A percentile compares a stretch with the other conserved stretches of the same genome.
Evolutionary conservation across 2,113 vertebrate species (phyloP).

Genomic region (Sarotherodon lohbergeri): DNA sequence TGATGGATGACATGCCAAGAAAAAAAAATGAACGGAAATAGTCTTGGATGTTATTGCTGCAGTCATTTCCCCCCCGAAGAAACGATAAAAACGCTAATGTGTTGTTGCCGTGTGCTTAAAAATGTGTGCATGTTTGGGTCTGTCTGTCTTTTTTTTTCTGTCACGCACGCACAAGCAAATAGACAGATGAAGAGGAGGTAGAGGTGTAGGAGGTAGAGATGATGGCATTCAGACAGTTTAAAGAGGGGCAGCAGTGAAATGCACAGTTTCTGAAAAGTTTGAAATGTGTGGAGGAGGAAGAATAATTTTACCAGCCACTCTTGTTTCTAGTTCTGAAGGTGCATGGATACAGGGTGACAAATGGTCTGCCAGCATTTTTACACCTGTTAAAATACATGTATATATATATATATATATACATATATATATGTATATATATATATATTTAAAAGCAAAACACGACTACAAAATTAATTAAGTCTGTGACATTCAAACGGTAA

Average conservation of each 20-base stretch:
- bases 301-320: conserved; percentile 21
- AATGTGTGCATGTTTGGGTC: background rate
- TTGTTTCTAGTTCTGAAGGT: conserved; percentile 8
- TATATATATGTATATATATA: background rate
- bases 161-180: conserved; percentile 1
- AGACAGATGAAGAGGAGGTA: conserved; percentile 46
- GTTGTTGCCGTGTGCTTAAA: background rate
- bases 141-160: conserved; percentile 6
- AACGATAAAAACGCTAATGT: conserved; percentile 17
- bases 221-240: conserved; percentile 59
- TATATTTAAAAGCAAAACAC: background rate
- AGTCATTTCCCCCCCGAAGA: background rate
- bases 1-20: background rate
- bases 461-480: background rate
- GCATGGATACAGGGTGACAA: background rate
- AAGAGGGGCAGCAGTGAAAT: conserved; percentile 38
- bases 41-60: background rate
- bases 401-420: too few species aligned
- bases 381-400: background rate
- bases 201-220: conserved; percentile 59
- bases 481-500: background rate
- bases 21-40: background rate
- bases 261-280: conserved; percentile 34
- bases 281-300: conserved; percentile 33
- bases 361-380: background rate